phyloP scores from a whole-genome alignment of 2,113 vertebrate species.

The Heliornis fulica region DNA sequence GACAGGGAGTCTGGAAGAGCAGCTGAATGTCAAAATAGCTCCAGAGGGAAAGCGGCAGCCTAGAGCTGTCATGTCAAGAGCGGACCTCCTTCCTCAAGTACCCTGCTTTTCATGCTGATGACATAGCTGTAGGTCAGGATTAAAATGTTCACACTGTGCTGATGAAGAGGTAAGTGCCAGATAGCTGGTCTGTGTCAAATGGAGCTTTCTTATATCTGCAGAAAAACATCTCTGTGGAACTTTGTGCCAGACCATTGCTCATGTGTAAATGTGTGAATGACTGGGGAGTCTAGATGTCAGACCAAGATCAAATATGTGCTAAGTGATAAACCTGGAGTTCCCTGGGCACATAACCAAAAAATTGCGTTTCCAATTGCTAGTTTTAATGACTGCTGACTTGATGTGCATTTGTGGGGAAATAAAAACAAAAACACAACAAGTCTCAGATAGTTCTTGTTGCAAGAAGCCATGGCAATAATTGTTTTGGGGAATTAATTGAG shows the following conservation, averaged over 20 bases:
- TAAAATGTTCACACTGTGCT: neutral
- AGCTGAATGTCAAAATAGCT: neutral
- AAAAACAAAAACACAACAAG: neutral
- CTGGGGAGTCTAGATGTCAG: neutral
- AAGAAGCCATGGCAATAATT: neutral
- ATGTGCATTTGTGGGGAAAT: neutral
- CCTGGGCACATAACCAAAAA: neutral
- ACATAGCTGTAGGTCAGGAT: neutral
- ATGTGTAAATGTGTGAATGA: neutral
- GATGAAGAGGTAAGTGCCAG: neutral
- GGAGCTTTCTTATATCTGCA: neutral
- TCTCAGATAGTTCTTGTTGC: neutral
- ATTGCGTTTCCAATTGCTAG: neutral
- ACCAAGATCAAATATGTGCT: neutral
- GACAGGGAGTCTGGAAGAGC: neutral
- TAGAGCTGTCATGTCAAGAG: neutral
- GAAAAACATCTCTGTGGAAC: neutral
- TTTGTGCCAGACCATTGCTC: neutral
- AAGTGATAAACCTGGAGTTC: neutral
- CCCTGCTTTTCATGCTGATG: neutral
- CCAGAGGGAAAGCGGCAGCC: neutral
- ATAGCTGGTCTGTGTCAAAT: neutral
- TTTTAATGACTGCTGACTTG: neutral
- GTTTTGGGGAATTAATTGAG: neutral
- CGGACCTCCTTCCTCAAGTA: neutral